Conservation (phyloP, 2,888 invertebrate genomes). For the Synergus japonicus region DNA sequence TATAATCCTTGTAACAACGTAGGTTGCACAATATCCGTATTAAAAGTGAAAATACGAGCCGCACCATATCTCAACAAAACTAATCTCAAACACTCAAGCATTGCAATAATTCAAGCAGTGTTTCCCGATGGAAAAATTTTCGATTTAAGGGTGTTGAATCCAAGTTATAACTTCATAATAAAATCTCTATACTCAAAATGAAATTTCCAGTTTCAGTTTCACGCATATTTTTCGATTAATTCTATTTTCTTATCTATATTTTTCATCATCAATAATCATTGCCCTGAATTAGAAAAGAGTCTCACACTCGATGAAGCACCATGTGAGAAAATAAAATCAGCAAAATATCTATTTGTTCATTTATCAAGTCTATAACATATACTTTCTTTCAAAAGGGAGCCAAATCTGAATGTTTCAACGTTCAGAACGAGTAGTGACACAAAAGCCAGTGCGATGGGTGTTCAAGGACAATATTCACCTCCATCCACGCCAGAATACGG, state of each 20-base stretch:
- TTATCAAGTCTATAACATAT: neutral
- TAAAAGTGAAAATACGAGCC: conserved; percentile 37
- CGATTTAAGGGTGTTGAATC: neutral
- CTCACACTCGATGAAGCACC: conserved; percentile 23
- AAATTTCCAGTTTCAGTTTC: neutral
- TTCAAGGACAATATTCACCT: conserved; percentile 66
- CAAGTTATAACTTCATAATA: neutral
- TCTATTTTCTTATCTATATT: neutral
- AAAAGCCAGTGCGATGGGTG: conserved; percentile 66
- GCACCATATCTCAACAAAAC: neutral
- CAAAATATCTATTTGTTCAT: neutral
- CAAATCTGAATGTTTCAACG: conserved; percentile 69
- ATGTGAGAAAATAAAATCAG: neutral
- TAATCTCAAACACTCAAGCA: neutral
- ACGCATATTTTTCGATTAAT: neutral
- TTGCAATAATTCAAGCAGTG: neutral
- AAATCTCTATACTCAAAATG: too few species aligned
- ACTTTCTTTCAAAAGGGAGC: conserved; percentile 58
- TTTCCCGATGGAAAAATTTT: neutral
- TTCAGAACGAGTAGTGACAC: conserved; percentile 54
- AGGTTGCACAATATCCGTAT: conserved; percentile 30
- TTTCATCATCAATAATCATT: neutral
- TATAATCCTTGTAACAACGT: conserved; percentile 1
- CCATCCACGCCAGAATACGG: conserved; percentile 68
- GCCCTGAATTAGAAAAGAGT: neutral